Conservation (phyloP, 1,140 invertebrate species). For the Bathynomus jamesi region DNA sequence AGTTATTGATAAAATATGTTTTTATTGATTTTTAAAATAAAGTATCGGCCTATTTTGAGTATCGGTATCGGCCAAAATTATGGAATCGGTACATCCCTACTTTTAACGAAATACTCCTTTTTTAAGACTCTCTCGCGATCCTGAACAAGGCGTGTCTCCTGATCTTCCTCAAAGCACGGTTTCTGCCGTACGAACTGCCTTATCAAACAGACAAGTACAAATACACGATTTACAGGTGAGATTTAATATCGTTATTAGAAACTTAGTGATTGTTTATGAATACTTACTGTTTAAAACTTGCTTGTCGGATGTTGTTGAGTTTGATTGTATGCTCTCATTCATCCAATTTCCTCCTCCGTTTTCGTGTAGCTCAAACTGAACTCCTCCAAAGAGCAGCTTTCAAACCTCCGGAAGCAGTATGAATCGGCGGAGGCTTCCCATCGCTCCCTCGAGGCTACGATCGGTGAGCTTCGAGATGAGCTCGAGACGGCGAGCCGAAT, state of each 20-base stretch:
- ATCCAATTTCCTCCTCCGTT: not conserved
- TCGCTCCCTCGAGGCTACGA: conserved; percentile 23
- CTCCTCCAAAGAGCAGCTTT: conserved; percentile 29
- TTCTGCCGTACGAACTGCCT: conserved; percentile 33
- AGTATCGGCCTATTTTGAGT: too few species aligned
- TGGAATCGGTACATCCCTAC: too few species aligned
- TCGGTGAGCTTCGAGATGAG: conserved; percentile 33
- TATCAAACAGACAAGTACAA: conserved; percentile 32
- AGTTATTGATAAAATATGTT: too few species aligned
- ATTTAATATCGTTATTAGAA: too few species aligned
- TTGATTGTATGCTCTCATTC: not conserved
- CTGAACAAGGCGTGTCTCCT: conserved; percentile 27
- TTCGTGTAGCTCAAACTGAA: conserved; percentile 24
- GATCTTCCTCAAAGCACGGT: conserved; percentile 35
- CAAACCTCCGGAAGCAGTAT: conserved; percentile 29
- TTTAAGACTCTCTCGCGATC: conserved; percentile 28
- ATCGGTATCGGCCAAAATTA: too few species aligned
- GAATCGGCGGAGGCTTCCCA: conserved; percentile 26
- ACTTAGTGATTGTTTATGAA: too few species aligned
- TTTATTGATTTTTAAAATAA: too few species aligned
- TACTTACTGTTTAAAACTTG: too few species aligned
- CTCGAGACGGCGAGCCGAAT: conserved; percentile 24
- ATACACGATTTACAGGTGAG: conserved; percentile 36
- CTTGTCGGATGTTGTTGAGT: not conserved
- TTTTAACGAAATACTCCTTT: too few species aligned